A percentile compares a stretch with the other conserved stretches of the same genome.
Conservation (phyloP, 2,888 invertebrate species). For the Thecophora atra region DNA sequence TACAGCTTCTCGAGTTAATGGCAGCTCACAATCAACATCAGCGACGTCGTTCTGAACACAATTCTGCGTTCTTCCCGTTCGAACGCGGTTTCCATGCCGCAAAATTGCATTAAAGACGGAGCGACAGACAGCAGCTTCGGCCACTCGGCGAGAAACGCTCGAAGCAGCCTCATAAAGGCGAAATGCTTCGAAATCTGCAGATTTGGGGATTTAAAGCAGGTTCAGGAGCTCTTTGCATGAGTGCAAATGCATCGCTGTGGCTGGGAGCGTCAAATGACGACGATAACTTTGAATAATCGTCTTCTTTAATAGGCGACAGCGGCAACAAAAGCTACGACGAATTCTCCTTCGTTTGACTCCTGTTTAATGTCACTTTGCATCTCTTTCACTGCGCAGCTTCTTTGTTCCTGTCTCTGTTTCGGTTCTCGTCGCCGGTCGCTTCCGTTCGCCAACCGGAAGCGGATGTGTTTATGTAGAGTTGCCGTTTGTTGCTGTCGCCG, state of each 20-base stretch:
- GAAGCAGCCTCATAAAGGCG: too few species aligned
- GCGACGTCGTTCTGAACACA: conserved; percentile 6
- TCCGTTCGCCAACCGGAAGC: conserved; percentile 30
- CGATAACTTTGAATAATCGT: conserved; percentile 24
- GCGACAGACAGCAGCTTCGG: background rate
- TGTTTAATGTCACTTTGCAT: conserved; percentile 5
- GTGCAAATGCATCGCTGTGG: too few species aligned
- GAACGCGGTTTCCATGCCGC: background rate
- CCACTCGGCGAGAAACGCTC: too few species aligned
- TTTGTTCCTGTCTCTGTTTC: background rate
- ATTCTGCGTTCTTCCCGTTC: conserved; percentile 5
- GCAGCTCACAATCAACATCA: too few species aligned
- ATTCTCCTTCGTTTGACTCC: background rate
- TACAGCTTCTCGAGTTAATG: too few species aligned
- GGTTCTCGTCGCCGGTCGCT: conserved; percentile 15
- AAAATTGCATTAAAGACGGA: background rate
- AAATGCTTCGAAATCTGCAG: conserved; percentile 1
- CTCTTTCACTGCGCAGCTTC: background rate
- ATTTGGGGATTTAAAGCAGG: background rate
- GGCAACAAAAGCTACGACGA: conserved; percentile 7
- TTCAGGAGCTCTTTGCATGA: too few species aligned
- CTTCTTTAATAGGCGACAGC: conserved; percentile 7
- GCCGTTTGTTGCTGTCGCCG: background rate
- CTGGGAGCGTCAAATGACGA: conserved; percentile 11
- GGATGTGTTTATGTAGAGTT: conserved; percentile 28